Evolutionary conservation across 2,888 invertebrate genomes (phyloP).

Genomic region (Thyatira batis): DNA sequence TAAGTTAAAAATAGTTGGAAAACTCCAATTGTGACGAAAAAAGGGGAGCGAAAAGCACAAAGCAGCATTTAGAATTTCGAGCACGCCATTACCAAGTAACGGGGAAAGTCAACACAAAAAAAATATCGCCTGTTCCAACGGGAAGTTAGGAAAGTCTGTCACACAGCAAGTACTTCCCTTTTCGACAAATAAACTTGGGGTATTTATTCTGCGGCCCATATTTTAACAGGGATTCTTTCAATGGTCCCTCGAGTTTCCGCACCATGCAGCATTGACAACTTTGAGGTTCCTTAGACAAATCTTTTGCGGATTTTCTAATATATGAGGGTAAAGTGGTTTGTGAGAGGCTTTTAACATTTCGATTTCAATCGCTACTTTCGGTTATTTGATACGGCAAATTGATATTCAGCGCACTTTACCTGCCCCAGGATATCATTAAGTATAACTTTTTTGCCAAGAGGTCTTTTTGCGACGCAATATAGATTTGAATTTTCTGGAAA

Average conservation of each 20-base stretch:
- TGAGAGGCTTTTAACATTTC: not conserved
- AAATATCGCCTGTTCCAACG: slow-evolving; percentile 9
- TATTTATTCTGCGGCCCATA: slow-evolving; percentile 10
- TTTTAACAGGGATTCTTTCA: slow-evolving; percentile 8
- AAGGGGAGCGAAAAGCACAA: slow-evolving; percentile 24
- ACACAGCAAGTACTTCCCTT: slow-evolving; percentile 18
- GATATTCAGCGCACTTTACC: not conserved
- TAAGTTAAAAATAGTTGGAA: slow-evolving; percentile 36
- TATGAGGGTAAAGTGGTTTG: slow-evolving; percentile 1
- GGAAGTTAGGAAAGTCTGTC: slow-evolving; percentile 28
- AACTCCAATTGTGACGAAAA: slow-evolving; percentile 31
- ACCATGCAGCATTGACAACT: slow-evolving; percentile 1
- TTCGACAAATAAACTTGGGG: slow-evolving; percentile 25
- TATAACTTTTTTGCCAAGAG: too few species aligned
- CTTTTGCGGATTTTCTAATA: slow-evolving; percentile 2
- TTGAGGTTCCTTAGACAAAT: slow-evolving; percentile 1
- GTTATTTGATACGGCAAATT: not conserved
- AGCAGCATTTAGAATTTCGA: slow-evolving; percentile 44
- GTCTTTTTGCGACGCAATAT: not conserved
- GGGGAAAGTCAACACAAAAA: slow-evolving; percentile 37
- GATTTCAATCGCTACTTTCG: not conserved
- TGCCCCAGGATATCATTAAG: too few species aligned
- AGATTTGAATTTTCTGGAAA: not conserved
- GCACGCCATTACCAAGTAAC: slow-evolving; percentile 35
- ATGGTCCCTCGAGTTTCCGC: slow-evolving; percentile 4